Evolutionary conservation across 2,113 vertebrate genomes (phyloP).

Genomic region (Bos indicus): DNA sequence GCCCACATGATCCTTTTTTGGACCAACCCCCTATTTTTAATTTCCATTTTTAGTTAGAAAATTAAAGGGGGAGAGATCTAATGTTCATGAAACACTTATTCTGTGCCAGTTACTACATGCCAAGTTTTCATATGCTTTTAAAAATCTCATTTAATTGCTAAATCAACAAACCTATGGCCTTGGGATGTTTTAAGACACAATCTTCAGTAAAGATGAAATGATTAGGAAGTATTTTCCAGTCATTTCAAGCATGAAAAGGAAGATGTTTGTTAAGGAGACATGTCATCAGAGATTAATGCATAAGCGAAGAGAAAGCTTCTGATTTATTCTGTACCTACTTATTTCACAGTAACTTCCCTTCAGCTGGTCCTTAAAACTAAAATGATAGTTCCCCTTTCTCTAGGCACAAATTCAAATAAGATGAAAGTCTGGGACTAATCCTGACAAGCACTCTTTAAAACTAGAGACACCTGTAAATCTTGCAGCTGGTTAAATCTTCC

Average conservation of each 20-base stretch:
- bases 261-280: neutral
- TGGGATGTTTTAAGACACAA: neutral
- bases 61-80: neutral
- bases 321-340: neutral
- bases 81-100: neutral
- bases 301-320: neutral
- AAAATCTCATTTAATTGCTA: neutral
- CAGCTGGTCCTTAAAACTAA: neutral
- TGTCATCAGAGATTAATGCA: neutral
- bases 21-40: neutral
- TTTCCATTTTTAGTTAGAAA: constrained; percentile 6
- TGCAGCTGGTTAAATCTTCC: neutral
- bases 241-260: constrained; percentile 13
- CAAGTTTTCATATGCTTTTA: neutral
- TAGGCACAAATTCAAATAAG: neutral
- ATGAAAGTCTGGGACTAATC: neutral
- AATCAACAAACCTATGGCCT: neutral
- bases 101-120: neutral
- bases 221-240: neutral
- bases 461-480: neutral
- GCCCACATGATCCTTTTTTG: neutral
- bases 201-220: neutral
- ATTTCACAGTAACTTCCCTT: neutral
- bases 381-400: neutral
- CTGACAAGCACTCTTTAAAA: neutral